Conservation (phyloP, 2,113 vertebrate genomes). For the Ahaetulla prasina region DNA sequence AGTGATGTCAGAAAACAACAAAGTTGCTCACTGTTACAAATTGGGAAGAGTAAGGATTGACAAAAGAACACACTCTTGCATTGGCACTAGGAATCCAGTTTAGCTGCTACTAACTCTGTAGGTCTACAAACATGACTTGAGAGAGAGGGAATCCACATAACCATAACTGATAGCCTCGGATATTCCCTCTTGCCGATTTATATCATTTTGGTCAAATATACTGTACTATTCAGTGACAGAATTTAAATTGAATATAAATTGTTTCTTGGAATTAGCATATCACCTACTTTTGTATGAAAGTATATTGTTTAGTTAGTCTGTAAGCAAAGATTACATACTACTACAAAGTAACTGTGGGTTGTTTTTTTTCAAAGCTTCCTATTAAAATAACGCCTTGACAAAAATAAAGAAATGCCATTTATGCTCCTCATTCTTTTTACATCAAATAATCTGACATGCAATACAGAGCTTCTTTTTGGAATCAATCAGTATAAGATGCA, state of each 20-base stretch:
- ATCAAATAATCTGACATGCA: slow-evolving; percentile 33
- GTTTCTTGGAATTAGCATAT: not conserved
- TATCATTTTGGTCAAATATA: not conserved
- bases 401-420: slow-evolving; percentile 4
- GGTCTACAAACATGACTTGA: not conserved
- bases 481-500: slow-evolving; percentile 11
- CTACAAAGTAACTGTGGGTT: not conserved
- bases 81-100: slow-evolving; percentile 3
- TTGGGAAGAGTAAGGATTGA: not conserved
- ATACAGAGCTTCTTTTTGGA: slow-evolving; percentile 38
- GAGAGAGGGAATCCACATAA: not conserved
- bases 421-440: slow-evolving; percentile 20
- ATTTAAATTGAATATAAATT: not conserved
- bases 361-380: not conserved
- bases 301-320: slow-evolving; percentile 7
- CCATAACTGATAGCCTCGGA: not conserved
- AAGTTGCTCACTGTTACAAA: not conserved
- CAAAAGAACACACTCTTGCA: not conserved
- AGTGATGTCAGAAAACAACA: not conserved
- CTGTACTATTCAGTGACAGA: not conserved
- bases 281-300: not conserved
- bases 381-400: not conserved
- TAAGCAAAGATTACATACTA: not conserved
- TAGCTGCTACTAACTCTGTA: not conserved
- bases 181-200: not conserved